Conservation (phyloP, 2,888 invertebrate species). For the Acronicta psi region DNA sequence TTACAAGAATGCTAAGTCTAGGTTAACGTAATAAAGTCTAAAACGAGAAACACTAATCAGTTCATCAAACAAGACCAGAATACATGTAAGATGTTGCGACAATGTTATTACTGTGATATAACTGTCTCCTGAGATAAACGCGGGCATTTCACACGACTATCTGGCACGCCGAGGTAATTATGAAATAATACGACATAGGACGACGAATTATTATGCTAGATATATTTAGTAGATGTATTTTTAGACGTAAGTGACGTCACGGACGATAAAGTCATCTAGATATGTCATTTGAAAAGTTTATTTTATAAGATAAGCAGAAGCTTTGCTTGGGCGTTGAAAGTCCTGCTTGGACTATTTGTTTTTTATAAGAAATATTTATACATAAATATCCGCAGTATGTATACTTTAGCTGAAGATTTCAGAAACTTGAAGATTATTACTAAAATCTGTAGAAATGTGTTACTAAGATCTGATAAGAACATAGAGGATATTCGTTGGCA, state of each 20-base stretch:
- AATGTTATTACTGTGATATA: constrained; percentile 49
- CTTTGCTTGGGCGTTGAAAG: no score
- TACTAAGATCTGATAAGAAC: no score
- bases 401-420: no score
- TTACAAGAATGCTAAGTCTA: not conserved
- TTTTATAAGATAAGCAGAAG: no score
- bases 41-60: constrained; percentile 25
- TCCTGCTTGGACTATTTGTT: not conserved
- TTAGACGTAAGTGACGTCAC: constrained; percentile 14
- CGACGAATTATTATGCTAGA: constrained; percentile 55
- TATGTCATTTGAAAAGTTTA: constrained; percentile 4
- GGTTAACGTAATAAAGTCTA: not conserved
- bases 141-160: constrained; percentile 51
- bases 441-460: no score
- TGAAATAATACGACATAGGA: constrained; percentile 63
- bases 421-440: no score
- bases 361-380: not conserved
- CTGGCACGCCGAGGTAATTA: constrained; percentile 56
- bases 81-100: constrained; percentile 41
- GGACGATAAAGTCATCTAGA: constrained; percentile 12
- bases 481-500: no score
- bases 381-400: no score
- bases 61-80: constrained; percentile 40
- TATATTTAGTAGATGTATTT: constrained; percentile 40
- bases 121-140: constrained; percentile 43